These are phyloP conservation scores for Patiria pectinifera DNA, from an alignment of 53 echinoderm and acorn worm species.

Conservation along the genomic window DNA sequence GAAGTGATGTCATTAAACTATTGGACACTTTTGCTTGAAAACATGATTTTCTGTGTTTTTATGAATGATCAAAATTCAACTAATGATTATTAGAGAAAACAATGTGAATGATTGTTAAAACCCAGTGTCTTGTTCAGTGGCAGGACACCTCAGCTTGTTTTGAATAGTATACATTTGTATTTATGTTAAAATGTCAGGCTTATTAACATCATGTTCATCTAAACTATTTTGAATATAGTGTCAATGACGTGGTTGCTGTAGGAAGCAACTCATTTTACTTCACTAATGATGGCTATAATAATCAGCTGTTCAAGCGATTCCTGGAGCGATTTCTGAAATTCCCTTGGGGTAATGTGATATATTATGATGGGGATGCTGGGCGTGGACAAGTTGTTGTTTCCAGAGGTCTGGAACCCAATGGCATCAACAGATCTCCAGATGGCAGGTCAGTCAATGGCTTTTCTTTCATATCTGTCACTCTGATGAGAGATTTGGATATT, in stretches of 20 bases:
- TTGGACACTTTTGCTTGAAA: too few species aligned
- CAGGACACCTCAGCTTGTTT: too few species aligned
- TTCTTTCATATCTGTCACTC: neutral
- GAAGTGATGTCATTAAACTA: too few species aligned
- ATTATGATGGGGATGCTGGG: slow-evolving; percentile 66
- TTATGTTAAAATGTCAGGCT: neutral
- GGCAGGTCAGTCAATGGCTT: slow-evolving; percentile 20
- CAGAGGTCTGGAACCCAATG: slow-evolving; percentile 59
- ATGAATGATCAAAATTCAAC: too few species aligned
- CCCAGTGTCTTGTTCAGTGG: too few species aligned
- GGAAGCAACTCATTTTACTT: slow-evolving; percentile 69
- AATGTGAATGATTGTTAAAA: too few species aligned
- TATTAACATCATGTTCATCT: neutral
- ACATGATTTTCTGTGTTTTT: too few species aligned
- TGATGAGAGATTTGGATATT: neutral
- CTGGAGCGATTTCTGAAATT: slow-evolving; percentile 54
- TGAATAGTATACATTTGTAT: too few species aligned
- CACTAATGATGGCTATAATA: slow-evolving; percentile 77
- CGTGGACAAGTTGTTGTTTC: neutral
- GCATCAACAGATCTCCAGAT: slow-evolving; percentile 75
- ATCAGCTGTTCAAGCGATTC: neutral
- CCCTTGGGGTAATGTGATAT: slow-evolving; percentile 64
- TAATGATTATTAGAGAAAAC: too few species aligned
- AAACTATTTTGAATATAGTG: slow-evolving; percentile 43
- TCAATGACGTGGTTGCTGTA: slow-evolving; percentile 76